Conservation (phyloP, 2,113 vertebrate species). For the Psephotus haematonotus region DNA sequence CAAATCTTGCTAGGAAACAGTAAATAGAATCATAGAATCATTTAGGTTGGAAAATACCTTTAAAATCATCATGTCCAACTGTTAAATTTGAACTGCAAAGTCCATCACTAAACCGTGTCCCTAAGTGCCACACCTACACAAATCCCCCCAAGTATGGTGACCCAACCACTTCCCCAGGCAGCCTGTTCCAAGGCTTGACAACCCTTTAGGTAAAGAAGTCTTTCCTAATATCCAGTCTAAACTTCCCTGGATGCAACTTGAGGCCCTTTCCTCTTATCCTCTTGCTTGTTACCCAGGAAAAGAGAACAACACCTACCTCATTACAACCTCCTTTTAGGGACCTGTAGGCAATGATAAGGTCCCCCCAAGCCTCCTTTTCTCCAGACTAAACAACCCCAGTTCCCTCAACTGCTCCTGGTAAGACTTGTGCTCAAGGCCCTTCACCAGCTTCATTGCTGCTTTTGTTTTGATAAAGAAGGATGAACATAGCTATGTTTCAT, state of each 20-base stretch:
- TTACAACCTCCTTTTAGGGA: background rate
- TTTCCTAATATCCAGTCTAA: background rate
- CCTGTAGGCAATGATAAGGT: background rate
- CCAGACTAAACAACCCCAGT: background rate
- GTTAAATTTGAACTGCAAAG: background rate
- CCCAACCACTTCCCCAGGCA: background rate
- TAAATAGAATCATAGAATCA: rapidly evolving
- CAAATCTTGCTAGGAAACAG: background rate
- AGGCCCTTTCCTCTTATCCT: background rate
- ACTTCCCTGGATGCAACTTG: background rate
- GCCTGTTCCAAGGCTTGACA: background rate
- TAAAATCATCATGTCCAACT: background rate
- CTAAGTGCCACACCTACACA: background rate
- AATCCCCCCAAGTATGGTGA: background rate
- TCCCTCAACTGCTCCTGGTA: background rate
- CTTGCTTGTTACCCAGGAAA: background rate
- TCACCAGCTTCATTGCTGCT: background rate
- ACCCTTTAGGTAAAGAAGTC: background rate
- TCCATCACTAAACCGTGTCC: background rate
- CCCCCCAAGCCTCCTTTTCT: background rate
- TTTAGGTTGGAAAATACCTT: background rate
- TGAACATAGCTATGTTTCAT: background rate
- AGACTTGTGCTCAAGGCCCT: background rate
- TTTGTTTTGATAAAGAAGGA: background rate
- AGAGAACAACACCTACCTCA: background rate